Conservation (phyloP, 2,888 invertebrate species). For the Stenurella melanura region DNA sequence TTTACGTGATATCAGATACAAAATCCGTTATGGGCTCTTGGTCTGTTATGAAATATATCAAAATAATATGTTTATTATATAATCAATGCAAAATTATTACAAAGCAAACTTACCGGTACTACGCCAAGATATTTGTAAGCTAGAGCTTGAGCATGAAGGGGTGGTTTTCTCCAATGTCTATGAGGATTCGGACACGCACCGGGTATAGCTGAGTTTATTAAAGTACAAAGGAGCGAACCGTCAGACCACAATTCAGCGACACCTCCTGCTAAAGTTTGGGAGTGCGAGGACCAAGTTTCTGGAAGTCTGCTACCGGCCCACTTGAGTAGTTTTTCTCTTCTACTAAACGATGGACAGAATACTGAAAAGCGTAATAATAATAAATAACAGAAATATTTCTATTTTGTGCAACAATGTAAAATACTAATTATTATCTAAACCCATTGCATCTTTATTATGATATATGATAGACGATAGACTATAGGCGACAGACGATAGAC, state of each 20-base stretch:
- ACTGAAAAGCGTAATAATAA: conserved; percentile 60
- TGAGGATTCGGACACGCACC: conserved; percentile 77
- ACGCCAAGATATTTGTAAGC: conserved; percentile 79
- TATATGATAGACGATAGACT: too few species aligned
- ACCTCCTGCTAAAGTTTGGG: conserved; percentile 71
- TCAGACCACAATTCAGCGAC: conserved; percentile 76
- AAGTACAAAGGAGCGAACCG: conserved; percentile 78
- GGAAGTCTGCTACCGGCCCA: conserved; percentile 67
- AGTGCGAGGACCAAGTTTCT: conserved; percentile 62
- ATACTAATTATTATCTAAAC: too few species aligned
- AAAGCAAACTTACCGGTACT: conserved; percentile 72
- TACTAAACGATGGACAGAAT: conserved; percentile 68
- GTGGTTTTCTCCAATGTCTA: conserved; percentile 73
- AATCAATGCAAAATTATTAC: not conserved
- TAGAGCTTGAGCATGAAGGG: conserved; percentile 77
- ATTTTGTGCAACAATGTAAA: too few species aligned
- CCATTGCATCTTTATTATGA: too few species aligned
- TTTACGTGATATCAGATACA: too few species aligned
- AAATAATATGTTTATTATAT: too few species aligned
- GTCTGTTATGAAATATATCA: too few species aligned
- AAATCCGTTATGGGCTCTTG: too few species aligned
- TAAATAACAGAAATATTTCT: not conserved
- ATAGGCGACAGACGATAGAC: too few species aligned
- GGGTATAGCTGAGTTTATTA: conserved; percentile 77
- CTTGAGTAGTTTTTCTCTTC: conserved; percentile 66